A percentile compares a stretch with the other conserved stretches of the same genome.
Evolutionary conservation across 92 coral and sea anemone species (phyloP).

Genomic region (Heliopora coerulea): DNA sequence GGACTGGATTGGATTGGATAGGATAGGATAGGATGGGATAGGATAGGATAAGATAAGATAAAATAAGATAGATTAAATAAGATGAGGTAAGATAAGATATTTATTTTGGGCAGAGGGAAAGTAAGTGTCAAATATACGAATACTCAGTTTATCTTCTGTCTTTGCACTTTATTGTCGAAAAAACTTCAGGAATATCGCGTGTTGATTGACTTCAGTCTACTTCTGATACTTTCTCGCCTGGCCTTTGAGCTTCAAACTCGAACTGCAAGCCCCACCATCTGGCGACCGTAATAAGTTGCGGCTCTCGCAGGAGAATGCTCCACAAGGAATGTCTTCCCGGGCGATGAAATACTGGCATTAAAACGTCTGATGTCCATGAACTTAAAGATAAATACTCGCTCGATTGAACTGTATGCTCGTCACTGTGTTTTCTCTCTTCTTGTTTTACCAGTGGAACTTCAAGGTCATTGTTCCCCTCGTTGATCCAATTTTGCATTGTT

Average conservation of each 20-base stretch:
- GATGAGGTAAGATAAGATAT: too few species aligned
- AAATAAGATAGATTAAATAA: too few species aligned
- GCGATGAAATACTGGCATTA: not conserved
- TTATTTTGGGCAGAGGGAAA: too few species aligned
- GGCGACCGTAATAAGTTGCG: not conserved
- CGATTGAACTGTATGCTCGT: not conserved
- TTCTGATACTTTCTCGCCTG: not conserved
- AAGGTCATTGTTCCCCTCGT: not conserved
- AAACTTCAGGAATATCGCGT: not conserved
- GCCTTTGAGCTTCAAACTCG: not conserved
- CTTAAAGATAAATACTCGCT: not conserved
- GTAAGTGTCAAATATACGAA: too few species aligned
- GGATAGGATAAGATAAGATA: too few species aligned
- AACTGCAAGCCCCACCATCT: slow-evolving; percentile 11
- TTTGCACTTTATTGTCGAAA: too few species aligned
- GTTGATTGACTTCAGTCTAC: not conserved
- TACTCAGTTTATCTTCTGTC: too few species aligned
- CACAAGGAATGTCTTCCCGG: slow-evolving; percentile 13
- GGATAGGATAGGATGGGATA: too few species aligned
- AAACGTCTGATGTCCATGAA: not conserved
- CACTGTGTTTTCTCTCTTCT: not conserved
- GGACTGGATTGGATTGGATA: too few species aligned
- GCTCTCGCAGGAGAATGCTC: not conserved
- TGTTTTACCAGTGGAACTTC: not conserved
- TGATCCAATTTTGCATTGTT: not conserved